Conservation (phyloP, 2,888 invertebrate genomes). For the Xanthia togata region DNA sequence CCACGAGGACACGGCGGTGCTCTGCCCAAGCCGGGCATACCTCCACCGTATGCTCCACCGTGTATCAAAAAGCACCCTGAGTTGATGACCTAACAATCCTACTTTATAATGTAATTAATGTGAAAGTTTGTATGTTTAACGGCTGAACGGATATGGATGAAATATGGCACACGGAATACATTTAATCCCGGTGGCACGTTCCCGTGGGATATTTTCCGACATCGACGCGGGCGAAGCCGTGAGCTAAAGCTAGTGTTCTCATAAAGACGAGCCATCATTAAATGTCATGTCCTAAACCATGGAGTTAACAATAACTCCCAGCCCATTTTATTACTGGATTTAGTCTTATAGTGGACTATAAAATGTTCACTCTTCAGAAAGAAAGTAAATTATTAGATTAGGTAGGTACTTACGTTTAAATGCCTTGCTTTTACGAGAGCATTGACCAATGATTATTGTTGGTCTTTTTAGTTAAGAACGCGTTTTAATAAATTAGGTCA, state of each 20-base stretch:
- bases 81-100: no score
- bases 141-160: not conserved
- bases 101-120: no score
- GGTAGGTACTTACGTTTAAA: not conserved
- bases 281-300: constrained; percentile 7
- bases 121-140: not conserved
- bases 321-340: constrained; percentile 35
- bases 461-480: not conserved
- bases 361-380: constrained; percentile 18
- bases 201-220: not conserved
- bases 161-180: not conserved
- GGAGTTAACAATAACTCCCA: no score
- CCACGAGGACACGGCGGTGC: no score
- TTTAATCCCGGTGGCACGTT: not conserved
- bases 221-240: not conserved
- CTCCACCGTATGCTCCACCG: no score
- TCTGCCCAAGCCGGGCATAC: no score
- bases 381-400: constrained; percentile 28
- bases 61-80: no score
- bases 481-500: not conserved
- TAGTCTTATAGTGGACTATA: constrained; percentile 26
- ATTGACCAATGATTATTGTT: constrained; percentile 1
- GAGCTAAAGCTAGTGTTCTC: not conserved
- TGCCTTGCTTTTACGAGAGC: constrained; percentile 21
- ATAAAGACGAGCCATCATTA: constrained; percentile 3